Percentiles rank a stretch among this genome's conserved stretches.
Conservation (phyloP, 2,888 invertebrate species). For the Limnephilus lunatus region DNA sequence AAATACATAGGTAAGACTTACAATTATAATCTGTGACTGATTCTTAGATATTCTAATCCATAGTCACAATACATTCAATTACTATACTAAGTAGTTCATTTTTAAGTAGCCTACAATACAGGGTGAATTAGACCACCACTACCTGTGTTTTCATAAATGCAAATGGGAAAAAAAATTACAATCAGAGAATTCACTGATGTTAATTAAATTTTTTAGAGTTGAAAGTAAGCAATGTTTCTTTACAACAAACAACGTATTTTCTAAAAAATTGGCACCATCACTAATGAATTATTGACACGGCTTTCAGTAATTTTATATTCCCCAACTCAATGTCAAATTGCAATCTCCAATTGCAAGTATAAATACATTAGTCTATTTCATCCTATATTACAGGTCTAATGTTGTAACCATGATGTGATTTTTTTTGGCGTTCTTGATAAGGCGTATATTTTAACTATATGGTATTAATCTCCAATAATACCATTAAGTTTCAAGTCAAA, state of each 20-base stretch:
- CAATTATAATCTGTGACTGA: neutral
- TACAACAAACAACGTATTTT: too few species aligned
- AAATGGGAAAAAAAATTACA: neutral
- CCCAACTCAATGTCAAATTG: neutral
- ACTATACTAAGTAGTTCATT: neutral
- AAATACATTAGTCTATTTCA: neutral
- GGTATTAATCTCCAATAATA: neutral
- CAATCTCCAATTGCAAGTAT: neutral
- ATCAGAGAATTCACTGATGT: neutral
- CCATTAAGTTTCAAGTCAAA: neutral
- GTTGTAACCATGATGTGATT: neutral
- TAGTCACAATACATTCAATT: neutral
- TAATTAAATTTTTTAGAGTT: neutral
- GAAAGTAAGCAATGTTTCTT: too few species aligned
- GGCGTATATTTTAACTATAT: neutral
- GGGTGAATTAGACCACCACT: neutral
- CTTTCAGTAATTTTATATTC: neutral
- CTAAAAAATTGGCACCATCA: too few species aligned
- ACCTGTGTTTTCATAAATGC: neutral
- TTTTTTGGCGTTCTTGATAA: too few species aligned
- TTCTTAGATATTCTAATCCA: neutral
- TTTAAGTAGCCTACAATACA: neutral
- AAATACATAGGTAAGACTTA: neutral
- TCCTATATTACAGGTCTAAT: neutral
- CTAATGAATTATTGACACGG: neutral